Percentiles rank a stretch among this genome's conserved stretches.
phyloP scores from a whole-genome alignment of 2,113 vertebrate species.

The Labeo catla region DNA sequence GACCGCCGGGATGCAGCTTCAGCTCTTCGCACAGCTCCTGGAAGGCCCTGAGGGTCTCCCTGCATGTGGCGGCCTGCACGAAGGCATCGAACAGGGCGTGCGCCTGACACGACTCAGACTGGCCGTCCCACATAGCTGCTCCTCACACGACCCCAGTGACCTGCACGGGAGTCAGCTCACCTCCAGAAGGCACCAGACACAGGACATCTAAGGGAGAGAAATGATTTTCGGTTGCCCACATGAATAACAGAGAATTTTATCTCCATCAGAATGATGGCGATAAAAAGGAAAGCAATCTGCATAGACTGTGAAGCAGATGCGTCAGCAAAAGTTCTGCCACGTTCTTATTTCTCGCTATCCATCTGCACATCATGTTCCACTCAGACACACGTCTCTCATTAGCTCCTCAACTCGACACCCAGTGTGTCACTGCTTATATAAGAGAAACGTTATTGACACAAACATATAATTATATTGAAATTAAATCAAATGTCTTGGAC shows the following conservation, averaged over 20 bases:
- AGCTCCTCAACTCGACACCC: neutral
- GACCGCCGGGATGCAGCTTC: constrained; percentile 81
- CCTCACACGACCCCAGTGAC: neutral
- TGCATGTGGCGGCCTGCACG: constrained; percentile 90
- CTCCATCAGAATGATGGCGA: neutral
- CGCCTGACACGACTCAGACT: constrained; percentile 75
- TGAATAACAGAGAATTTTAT: neutral
- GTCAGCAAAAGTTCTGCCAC: constrained; percentile 12
- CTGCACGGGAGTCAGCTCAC: constrained; percentile 19
- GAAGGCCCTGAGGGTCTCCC: constrained; percentile 87
- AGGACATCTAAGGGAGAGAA: neutral
- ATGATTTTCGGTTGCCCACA: neutral
- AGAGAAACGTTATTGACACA: neutral
- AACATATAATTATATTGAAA: no score
- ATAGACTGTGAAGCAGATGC: neutral
- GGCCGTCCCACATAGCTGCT: constrained; percentile 65
- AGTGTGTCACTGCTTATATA: neutral
- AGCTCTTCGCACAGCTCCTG: constrained; percentile 89
- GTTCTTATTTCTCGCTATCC: neutral
- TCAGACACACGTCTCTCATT: neutral
- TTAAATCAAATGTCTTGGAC: no score
- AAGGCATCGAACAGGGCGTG: constrained; percentile 91
- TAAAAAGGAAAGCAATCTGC: neutral
- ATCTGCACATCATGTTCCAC: neutral
- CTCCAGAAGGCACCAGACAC: constrained; percentile 4